Evolutionary conservation across 2,888 invertebrate genomes (phyloP), one percentile per base, ranked within the genome.

Genomic region (Sipha maydis): DNA sequence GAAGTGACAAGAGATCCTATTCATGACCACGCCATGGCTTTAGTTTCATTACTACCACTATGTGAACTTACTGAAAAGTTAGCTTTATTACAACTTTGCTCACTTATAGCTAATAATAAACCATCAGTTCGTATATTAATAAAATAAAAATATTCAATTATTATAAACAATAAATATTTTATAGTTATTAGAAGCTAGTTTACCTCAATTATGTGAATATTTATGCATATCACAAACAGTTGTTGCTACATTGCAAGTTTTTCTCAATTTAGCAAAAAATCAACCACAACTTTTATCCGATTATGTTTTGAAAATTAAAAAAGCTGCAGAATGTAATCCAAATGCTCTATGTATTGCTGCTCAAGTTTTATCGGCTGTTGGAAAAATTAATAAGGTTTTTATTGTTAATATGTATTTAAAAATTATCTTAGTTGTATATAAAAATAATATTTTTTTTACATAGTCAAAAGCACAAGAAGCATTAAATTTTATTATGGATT

Each of bases 31-130:
- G 95, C 97, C 3, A 94, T 96, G 92, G 95, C 96, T 3, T 93
- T 98, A 69, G 96, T 97, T 1, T 95, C 95, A 0, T 93, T 97
- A 25, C 92, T 98, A 84, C 95, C 96, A 0, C 95, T 95, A 91
- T 97, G 97, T 91, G 97, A 97, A 91, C 95, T 95, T 89, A 95
- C 96, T 90, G 98, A 98, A 92, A 96, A 96, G 92, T 93, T 96
- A 91, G 96, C 97, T 1, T 93, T 98, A 48, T 94, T 98, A 83
- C 95, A 96, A 90, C 93, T 98, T 79, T 96, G 97, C 91, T 94
- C 96, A 89, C 93, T 96, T 90, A 96, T 98, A 89, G 97, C 97
- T 0, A 95, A 95, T 91, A 94, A 96, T 90, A 95, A 96, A 90
- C 96, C 97, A 0, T 94, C 94, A 90, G 96, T 95, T 92, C 92